A percentile compares a stretch with the other conserved stretches of the same genome.
These are phyloP conservation scores for Diadophis punctatus DNA, from an alignment of 2,113 vertebrate genomes.

Conservation along the genomic window DNA sequence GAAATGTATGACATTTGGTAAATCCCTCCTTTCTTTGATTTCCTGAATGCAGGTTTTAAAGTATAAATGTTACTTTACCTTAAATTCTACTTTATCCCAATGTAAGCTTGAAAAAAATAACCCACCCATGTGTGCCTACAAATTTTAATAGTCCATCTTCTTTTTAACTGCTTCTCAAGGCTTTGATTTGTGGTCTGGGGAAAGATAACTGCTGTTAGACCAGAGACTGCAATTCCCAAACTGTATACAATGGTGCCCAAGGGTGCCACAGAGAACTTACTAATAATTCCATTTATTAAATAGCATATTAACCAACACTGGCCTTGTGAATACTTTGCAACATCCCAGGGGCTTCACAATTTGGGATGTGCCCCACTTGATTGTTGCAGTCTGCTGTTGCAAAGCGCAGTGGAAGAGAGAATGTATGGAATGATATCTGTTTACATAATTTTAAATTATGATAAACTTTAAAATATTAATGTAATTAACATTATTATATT, in stretches of 20 bases:
- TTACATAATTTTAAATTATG: neutral
- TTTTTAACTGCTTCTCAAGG: neutral
- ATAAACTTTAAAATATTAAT: neutral
- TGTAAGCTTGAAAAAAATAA: neutral
- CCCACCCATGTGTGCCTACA: neutral
- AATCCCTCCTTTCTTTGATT: neutral
- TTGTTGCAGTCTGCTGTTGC: neutral
- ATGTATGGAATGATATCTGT: neutral
- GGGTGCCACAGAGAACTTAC: neutral
- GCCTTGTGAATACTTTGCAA: neutral
- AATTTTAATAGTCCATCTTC: neutral
- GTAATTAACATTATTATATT: neutral
- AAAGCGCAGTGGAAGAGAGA: neutral
- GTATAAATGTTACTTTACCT: neutral
- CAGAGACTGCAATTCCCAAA: neutral
- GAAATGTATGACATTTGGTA: neutral
- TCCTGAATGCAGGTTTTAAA: neutral
- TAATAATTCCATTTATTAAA: neutral
- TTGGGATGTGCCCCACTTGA: neutral
- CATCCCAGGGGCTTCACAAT: neutral
- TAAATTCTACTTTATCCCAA: neutral
- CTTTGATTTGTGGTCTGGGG: neutral
- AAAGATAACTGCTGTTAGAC: neutral
- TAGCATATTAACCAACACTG: neutral
- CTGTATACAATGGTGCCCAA: neutral